Evolutionary conservation across 1,140 invertebrate genomes (phyloP).

Genomic region (Drosophila kanapiae): DNA sequence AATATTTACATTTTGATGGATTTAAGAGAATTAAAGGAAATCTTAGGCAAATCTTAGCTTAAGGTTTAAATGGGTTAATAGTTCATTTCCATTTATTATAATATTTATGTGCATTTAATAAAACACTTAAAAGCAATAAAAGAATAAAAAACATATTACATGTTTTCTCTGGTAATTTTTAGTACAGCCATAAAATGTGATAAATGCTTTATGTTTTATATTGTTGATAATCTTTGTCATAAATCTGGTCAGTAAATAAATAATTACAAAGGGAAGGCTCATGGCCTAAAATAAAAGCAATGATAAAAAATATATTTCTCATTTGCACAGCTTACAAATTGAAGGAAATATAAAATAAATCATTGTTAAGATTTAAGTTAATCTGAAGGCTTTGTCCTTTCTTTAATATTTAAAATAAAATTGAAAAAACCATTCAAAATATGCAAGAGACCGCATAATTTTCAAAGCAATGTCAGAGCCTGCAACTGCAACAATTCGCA

Average conservation of each 20-base stretch:
- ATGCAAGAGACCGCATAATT: too few relatives aligned
- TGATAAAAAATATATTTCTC: background rate
- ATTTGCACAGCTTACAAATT: background rate
- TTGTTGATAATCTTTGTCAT: background rate
- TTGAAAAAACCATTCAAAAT: background rate
- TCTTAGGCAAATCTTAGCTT: background rate
- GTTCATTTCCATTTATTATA: too few relatives aligned
- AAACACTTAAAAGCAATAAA: background rate
- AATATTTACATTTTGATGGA: background rate
- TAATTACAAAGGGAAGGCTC: background rate
- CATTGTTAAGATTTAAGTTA: background rate
- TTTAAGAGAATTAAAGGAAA: background rate
- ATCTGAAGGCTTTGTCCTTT: background rate
- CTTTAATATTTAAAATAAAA: too few relatives aligned
- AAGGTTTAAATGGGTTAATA: background rate
- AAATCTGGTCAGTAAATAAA: background rate
- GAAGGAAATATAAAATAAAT: background rate
- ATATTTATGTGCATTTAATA: background rate
- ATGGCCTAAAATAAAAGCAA: background rate
- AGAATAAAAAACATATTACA: background rate
- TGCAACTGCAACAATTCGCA: background rate
- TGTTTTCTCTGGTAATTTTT: slow-evolving; percentile 2
- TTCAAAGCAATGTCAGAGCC: background rate
- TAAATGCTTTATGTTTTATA: slow-evolving; percentile 12
- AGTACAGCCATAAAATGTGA: background rate